Conservation (phyloP, 64 coral and sea anemone species). For the Hydrozoanthus tunicans region DNA sequence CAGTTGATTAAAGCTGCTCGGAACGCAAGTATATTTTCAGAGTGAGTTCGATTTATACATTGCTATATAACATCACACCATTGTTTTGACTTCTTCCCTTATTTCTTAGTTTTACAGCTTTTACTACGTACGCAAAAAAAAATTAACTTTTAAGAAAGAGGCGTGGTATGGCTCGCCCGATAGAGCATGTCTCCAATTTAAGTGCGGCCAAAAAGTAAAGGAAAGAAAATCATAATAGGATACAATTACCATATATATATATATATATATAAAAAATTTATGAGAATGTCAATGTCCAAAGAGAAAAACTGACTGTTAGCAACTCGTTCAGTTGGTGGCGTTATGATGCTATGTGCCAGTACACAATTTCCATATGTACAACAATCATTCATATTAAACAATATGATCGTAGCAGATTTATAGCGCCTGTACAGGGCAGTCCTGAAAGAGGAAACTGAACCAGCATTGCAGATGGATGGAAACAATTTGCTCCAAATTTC, state of each 20-base stretch:
- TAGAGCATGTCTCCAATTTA: too few relatives aligned
- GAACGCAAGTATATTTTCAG: too few relatives aligned
- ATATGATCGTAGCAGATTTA: too few relatives aligned
- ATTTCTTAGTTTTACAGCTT: not conserved
- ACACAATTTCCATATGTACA: not conserved
- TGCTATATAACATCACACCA: too few relatives aligned
- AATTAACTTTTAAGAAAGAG: not conserved
- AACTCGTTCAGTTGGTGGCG: too few relatives aligned
- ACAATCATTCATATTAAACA: not conserved
- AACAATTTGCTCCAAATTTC: not conserved
- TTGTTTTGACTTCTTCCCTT: too few relatives aligned
- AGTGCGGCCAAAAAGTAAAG: not conserved
- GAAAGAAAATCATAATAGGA: not conserved
- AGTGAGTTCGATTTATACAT: too few relatives aligned
- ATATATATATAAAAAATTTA: not conserved
- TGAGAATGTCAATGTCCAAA: not conserved
- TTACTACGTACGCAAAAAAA: not conserved
- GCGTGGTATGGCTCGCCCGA: too few relatives aligned
- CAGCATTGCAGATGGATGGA: not conserved
- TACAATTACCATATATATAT: not conserved
- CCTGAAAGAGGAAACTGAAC: not conserved
- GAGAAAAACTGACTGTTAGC: too few relatives aligned
- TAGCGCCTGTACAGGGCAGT: conserved; percentile 11
- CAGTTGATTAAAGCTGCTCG: too few relatives aligned
- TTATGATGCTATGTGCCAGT: too few relatives aligned